These are phyloP conservation scores for Caenorhabditis angaria DNA, from an alignment of 2,888 invertebrate species.

Conservation along the genomic window DNA sequence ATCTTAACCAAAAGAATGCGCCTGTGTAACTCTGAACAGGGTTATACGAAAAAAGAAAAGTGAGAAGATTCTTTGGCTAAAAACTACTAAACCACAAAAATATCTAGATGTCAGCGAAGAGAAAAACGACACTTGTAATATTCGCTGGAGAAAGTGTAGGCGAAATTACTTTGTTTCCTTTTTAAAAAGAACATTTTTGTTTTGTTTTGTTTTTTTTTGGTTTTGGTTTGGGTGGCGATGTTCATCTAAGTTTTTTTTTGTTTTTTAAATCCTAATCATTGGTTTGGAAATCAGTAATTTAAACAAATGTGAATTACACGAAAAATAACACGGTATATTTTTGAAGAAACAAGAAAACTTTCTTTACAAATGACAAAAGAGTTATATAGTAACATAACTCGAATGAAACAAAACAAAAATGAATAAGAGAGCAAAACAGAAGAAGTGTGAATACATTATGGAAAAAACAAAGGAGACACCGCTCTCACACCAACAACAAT, in stretches of 20 bases:
- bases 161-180: background rate
- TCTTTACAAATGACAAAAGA: too few species aligned
- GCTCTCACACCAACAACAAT: background rate
- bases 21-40: background rate
- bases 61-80: conserved; percentile 5
- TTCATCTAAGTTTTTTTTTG: too few species aligned
- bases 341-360: too few species aligned
- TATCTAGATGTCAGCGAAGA: background rate
- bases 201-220: background rate
- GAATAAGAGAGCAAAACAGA: background rate
- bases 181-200: background rate
- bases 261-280: too few species aligned
- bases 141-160: background rate
- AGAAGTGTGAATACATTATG: background rate
- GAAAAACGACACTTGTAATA: conserved; percentile 4
- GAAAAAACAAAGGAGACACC: background rate
- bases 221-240: too few species aligned
- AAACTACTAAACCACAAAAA: background rate
- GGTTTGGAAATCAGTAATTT: too few species aligned
- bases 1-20: conserved; percentile 2
- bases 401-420: background rate
- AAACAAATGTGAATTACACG: background rate
- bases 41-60: background rate
- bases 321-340: background rate
- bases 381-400: too few species aligned